phyloP scores from a whole-genome alignment of 1,140 invertebrate genomes.

The Eurosta solidaginis region DNA sequence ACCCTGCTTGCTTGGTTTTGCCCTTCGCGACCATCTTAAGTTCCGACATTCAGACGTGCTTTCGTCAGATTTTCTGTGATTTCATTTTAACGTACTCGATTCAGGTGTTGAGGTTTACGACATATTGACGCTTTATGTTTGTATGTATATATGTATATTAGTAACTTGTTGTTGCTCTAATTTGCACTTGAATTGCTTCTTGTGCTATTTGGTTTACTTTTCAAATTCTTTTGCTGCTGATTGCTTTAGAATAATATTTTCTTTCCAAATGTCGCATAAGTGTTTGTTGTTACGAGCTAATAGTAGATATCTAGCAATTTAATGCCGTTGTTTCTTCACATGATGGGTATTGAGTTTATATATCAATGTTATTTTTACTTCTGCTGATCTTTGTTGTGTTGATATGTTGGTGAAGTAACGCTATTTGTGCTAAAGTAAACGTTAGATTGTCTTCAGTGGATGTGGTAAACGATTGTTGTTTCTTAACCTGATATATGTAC shows the following conservation, averaged over 20 bases:
- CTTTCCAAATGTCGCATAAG: slow-evolving; percentile 12
- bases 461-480: too few species aligned
- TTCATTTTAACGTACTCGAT: not conserved
- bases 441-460: too few species aligned
- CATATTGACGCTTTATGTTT: not conserved
- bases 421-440: too few species aligned
- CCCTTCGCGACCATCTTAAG: slow-evolving; percentile 14
- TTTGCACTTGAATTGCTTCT: slow-evolving; percentile 2
- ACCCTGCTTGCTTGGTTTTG: not conserved
- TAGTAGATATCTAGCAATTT: not conserved
- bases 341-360: not conserved
- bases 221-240: not conserved
- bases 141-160: not conserved
- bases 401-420: too few species aligned
- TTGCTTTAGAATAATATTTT: not conserved
- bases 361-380: not conserved
- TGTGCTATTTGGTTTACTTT: not conserved
- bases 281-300: slow-evolving; percentile 10
- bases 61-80: not conserved
- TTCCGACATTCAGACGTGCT: not conserved
- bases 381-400: not conserved
- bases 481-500: too few species aligned
- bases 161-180: slow-evolving; percentile 21
- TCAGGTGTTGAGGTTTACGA: not conserved
- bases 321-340: not conserved